phyloP scores from a whole-genome alignment of 2,888 invertebrate genomes.

The Eudasyphora cyanicolor region DNA sequence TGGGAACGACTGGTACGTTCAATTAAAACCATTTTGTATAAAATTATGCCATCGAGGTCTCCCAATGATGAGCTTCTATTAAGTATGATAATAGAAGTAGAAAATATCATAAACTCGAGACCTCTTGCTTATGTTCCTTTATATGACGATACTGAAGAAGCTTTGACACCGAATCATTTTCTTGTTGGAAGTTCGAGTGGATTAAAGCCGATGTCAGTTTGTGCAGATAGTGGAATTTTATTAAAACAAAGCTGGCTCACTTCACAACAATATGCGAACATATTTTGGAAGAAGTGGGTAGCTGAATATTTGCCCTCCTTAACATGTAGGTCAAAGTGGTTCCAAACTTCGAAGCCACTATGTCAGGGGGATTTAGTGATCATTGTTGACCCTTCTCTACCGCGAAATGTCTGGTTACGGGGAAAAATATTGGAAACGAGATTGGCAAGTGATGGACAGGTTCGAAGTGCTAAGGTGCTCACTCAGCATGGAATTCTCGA shows the following conservation, averaged over 20 bases:
- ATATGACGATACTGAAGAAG: slow-evolving; percentile 25
- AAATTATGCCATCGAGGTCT: slow-evolving; percentile 4
- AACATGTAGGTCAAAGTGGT: slow-evolving; percentile 34
- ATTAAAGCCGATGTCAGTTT: slow-evolving; percentile 33
- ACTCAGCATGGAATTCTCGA: too few relatives aligned
- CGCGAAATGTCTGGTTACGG: slow-evolving; percentile 48
- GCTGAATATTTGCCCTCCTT: slow-evolving; percentile 28
- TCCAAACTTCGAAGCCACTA: slow-evolving; percentile 6
- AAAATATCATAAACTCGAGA: slow-evolving; percentile 1
- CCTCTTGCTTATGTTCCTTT: slow-evolving; percentile 34
- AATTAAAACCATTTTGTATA: slow-evolving; percentile 31
- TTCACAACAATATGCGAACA: slow-evolving; percentile 42
- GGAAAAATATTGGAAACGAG: slow-evolving; percentile 44
- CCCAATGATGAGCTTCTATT: slow-evolving; percentile 15
- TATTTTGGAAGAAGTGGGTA: slow-evolving; percentile 27
- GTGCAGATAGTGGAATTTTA: too few relatives aligned
- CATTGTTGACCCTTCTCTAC: slow-evolving; percentile 39
- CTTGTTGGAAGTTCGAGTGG: slow-evolving; percentile 35
- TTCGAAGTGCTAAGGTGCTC: too few relatives aligned
- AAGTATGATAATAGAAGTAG: neutral
- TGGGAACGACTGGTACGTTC: slow-evolving; percentile 47
- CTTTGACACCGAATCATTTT: slow-evolving; percentile 44
- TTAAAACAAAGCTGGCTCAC: slow-evolving; percentile 36
- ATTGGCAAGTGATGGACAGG: too few relatives aligned
- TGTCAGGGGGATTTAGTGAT: slow-evolving; percentile 35